A percentile compares a stretch with the other conserved stretches of the same genome.
Evolutionary conservation across 1,140 invertebrate genomes (phyloP).

Genomic region (Paraescarpia echinospica): DNA sequence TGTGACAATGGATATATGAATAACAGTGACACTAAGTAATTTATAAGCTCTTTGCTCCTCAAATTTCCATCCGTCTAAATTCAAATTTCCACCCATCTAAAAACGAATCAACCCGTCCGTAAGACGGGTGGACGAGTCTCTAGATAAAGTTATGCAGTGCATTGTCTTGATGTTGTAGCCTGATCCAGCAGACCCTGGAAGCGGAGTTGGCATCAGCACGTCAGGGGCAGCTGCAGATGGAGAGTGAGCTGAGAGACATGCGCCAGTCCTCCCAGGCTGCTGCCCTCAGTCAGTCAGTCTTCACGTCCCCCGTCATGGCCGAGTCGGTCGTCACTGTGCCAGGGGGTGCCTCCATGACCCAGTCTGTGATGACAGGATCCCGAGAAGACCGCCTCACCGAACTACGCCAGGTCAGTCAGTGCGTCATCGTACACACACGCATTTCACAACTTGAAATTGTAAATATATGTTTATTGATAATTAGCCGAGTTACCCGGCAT

Average conservation of each 20-base stretch:
- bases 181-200: background rate
- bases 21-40: too few species aligned
- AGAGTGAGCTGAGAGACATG: background rate
- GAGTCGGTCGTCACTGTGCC: background rate
- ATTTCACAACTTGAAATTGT: too few species aligned
- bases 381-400: background rate
- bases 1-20: too few species aligned
- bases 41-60: too few species aligned
- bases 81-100: too few species aligned
- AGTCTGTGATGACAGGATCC: background rate
- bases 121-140: too few species aligned
- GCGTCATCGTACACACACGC: background rate
- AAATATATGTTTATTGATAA: too few species aligned
- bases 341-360: background rate
- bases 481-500: too few species aligned
- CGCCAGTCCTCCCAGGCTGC: background rate
- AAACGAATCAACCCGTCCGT: too few species aligned
- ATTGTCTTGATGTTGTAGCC: background rate
- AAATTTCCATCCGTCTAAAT: too few species aligned
- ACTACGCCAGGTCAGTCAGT: background rate
- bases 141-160: too few species aligned
- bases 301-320: background rate
- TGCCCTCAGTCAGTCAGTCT: background rate
- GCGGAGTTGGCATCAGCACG: background rate
- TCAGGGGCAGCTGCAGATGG: background rate